Evolutionary conservation across 2,113 vertebrate genomes (phyloP).

Genomic region (Rhineura floridana): DNA sequence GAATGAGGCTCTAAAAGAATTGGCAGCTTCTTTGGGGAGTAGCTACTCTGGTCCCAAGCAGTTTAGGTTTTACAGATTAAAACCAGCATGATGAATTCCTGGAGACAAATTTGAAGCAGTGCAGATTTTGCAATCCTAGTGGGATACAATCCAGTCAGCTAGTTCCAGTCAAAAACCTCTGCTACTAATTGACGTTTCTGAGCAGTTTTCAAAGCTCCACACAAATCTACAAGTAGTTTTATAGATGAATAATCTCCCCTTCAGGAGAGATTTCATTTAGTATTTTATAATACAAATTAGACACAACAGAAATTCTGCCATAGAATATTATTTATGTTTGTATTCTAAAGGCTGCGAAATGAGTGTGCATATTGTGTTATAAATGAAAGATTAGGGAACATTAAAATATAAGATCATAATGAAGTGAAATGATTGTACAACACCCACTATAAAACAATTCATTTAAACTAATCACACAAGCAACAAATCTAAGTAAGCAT

Average conservation of each 20-base stretch:
- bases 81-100: not conserved
- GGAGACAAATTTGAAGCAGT: not conserved
- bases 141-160: not conserved
- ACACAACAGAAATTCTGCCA: not conserved
- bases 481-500: slow-evolving; percentile 14
- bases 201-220: not conserved
- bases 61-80: not conserved
- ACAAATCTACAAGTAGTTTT: not conserved
- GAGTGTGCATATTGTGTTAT: not conserved
- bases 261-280: not conserved
- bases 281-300: not conserved
- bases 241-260: not conserved
- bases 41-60: not conserved
- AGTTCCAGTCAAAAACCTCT: not conserved
- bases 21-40: not conserved
- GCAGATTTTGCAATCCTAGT: not conserved
- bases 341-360: not conserved
- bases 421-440: not conserved
- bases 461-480: slow-evolving; percentile 30
- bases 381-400: slow-evolving; percentile 10
- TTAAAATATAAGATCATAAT: slow-evolving; percentile 20
- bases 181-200: not conserved
- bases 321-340: slow-evolving; percentile 4
- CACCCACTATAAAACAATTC: not conserved
- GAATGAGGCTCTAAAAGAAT: not conserved